Conservation (phyloP, 2,888 invertebrate species). For the Ophonus ardosiacus region DNA sequence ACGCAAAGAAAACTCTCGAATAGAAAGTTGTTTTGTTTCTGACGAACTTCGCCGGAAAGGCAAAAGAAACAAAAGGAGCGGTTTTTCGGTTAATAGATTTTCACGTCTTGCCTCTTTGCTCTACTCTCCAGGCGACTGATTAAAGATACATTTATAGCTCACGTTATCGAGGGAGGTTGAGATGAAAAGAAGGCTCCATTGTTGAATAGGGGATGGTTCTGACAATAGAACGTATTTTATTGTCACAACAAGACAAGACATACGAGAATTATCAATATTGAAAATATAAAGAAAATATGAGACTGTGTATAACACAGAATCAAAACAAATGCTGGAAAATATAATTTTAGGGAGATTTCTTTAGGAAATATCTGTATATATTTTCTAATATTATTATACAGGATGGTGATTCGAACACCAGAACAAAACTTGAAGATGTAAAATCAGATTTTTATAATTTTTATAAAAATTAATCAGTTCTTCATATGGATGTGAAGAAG, state of each 20-base stretch:
- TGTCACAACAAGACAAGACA: background rate
- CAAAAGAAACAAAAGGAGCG: constrained; percentile 56
- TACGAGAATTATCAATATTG: background rate
- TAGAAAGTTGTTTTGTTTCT: constrained; percentile 55
- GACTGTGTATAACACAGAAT: background rate
- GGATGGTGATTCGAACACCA: no score
- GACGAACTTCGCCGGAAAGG: constrained; percentile 42
- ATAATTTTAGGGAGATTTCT: no score
- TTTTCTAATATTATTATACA: no score
- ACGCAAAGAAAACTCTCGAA: constrained; percentile 39
- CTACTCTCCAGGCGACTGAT: constrained; percentile 40
- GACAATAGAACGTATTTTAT: background rate
- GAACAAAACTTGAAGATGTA: no score
- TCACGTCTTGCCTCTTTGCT: constrained; percentile 51
- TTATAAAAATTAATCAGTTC: no score
- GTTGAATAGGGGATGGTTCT: background rate
- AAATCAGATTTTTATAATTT: no score
- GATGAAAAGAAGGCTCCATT: background rate
- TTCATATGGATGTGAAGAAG: no score
- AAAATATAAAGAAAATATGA: background rate
- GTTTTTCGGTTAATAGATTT: constrained; percentile 59
- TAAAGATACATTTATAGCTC: constrained; percentile 45
- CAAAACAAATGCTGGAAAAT: no score
- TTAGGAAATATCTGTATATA: no score
- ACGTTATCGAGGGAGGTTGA: background rate